Base-by-base conservation (phyloP, 2,797 vertebrate genomes). In the Cyprinodon diabolis region DNA sequence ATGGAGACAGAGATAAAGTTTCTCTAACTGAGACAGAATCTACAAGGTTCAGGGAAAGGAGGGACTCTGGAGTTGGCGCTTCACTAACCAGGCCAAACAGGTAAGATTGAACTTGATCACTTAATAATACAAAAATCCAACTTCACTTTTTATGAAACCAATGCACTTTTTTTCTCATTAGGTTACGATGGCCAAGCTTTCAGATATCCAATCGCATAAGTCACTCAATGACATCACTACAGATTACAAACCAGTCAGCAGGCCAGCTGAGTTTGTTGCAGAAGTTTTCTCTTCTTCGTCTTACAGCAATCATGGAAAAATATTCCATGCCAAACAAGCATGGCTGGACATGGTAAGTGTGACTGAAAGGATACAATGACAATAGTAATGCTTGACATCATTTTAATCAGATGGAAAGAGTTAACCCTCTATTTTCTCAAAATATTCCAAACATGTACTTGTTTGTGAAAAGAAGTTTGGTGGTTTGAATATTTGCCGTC, bases 301-400 rank as follows among this genome's bases (percentile, higher is more conserved):
- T 99, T 47, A 99, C 98, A 1, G 98, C 98, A 83, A 96, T 97
- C 91, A 98, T 99, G 98, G 98, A 99, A 90, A 99, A 97, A 71
- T 96, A 96, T 89, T 98, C 97, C 57, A 90, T 97, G 96, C 96
- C 97, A 89, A 99, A 96, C 92, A 98, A 98, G 84, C 98, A 99
- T 21, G 97, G 98, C 85, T 99, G 98, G 98, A 96, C 96, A 11
- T 99, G 98, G 98, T 99, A 65, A 92, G 97, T 94, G 13, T 23
- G 11, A 54, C n/a, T 76, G 15, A 65, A 66, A 40, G 43, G 40
- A 49, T 8, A 51, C 21, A 1, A 8, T 43, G 14, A 23, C 66
- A 21, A 74, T 7, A n/a, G 45, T 14, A 65, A 65, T 13, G 21
- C 40, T 23, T 21, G 13, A 62, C 17, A 13, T n/a, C 21, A 45